Base-by-base conservation (phyloP, 2,797 vertebrate species). In the Chiloscyllium punctatum region DNA sequence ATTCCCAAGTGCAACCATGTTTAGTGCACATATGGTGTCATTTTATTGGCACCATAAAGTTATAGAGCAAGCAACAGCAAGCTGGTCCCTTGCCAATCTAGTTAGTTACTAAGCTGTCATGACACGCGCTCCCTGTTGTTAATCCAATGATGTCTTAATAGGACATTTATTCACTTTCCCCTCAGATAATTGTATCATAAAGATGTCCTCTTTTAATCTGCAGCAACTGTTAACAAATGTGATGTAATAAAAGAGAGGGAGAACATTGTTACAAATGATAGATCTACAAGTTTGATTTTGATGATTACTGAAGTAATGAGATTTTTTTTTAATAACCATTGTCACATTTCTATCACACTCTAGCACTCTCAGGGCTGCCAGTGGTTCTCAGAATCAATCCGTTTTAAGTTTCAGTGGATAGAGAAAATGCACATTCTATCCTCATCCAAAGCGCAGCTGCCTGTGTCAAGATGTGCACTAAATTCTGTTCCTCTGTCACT, bases 61-160 rank as follows among this genome's bases (percentile, higher is more conserved):
- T 95, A 48, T 42, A 95, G 94, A 9, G 27, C 30, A 77, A 74
- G 30, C 16, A 51, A 7, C 69, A 18, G 42, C 71, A 77, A 51
- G 27, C 68, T 95, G 94, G 69, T 72, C 71, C 71, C 94, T 30
- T 72, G 94, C 94, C 94, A 95, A 95, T 77, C 94, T 77, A 33
- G 94, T 77, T 72, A 77, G 94, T 95, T 77, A 27, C 94, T 95
- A 95, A 72, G 94, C 74, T 95, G 94, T 95, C 94, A 77, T 95
- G 69, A 51, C 71, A 72, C 33, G 71, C 48, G 21, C 51, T 95
- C 94, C 94, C 94, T 74, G 94, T 95, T 74, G 94, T 71, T 95
- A 95, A 74, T 72, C 71, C 94, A 95, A 95, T 95, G 94, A 95
- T 95, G 94, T 77, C 94, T 95, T 95, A 95, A 95, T 95, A 77